A percentile compares a stretch with the other conserved stretches of the same genome.
These are phyloP conservation scores for Patella vulgata DNA, from an alignment of 1,140 invertebrate genomes.

Conservation along the genomic window DNA sequence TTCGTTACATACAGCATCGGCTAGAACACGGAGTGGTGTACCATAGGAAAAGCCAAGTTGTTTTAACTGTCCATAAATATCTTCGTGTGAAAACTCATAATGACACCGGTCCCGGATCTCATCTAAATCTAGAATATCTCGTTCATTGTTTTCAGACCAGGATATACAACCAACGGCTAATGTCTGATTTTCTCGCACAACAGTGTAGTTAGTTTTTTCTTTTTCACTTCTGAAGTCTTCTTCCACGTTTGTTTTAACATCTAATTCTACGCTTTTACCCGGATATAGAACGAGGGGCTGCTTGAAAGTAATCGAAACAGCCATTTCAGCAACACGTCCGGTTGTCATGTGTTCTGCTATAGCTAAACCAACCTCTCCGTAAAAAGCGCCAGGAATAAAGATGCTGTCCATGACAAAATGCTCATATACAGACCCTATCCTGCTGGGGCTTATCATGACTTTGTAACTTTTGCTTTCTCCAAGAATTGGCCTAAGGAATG, in stretches of 20 bases:
- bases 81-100: constrained; percentile 21
- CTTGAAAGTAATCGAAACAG: too few relatives aligned
- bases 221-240: too few relatives aligned
- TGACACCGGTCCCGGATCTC: constrained; percentile 35
- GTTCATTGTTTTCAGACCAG: too few relatives aligned
- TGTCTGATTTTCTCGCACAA: too few relatives aligned
- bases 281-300: too few relatives aligned
- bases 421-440: constrained; percentile 26
- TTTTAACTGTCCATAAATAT: constrained; percentile 35
- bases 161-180: too few relatives aligned
- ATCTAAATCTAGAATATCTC: constrained; percentile 16
- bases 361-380: constrained; percentile 29
- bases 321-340: too few relatives aligned
- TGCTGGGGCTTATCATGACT: constrained; percentile 15
- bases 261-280: too few relatives aligned
- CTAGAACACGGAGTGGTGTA: constrained; percentile 29
- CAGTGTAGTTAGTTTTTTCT: too few relatives aligned
- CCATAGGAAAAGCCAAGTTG: constrained; percentile 43
- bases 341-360: constrained; percentile 13
- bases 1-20: constrained; percentile 20
- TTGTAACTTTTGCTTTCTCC: constrained; percentile 10
- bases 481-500: constrained; percentile 22
- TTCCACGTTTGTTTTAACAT: too few relatives aligned
- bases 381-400: constrained; percentile 34
- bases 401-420: constrained; percentile 25